phyloP scores from a whole-genome alignment of 2,113 vertebrate genomes.

The Bettongia penicillata region DNA sequence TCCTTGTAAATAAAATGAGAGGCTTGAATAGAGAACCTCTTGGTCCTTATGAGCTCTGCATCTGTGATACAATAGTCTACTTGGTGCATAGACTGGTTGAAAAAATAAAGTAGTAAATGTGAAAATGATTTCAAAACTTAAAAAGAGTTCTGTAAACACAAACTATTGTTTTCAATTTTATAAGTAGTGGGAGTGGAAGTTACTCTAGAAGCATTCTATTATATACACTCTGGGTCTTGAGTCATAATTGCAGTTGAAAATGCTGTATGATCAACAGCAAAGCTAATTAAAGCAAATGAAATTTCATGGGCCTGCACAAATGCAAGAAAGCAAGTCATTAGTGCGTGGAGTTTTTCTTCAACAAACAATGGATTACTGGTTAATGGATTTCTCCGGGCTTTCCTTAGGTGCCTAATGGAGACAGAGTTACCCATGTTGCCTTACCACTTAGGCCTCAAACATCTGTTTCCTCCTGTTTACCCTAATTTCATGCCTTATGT shows the following conservation, averaged over 20 bases:
- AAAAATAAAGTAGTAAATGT: constrained; percentile 5
- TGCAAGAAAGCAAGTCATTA: constrained; percentile 34
- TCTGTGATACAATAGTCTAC: not conserved
- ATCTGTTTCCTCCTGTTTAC: constrained; percentile 88
- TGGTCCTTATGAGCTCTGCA: not conserved
- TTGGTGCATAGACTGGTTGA: not conserved
- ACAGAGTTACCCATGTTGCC: constrained; percentile 65
- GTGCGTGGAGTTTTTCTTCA: constrained; percentile 69
- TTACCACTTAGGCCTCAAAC: constrained; percentile 83
- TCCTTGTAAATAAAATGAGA: not conserved
- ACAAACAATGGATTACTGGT: constrained; percentile 80
- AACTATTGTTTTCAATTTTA: not conserved
- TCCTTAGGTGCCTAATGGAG: constrained; percentile 75
- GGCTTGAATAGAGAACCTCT: not conserved
- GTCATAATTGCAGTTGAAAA: not conserved
- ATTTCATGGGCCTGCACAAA: constrained; percentile 44
- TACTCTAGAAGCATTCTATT: not conserved
- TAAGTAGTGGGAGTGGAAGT: not conserved
- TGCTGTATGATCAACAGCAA: constrained; percentile 58
- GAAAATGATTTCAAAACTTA: constrained; percentile 11
- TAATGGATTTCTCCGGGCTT: constrained; percentile 81
- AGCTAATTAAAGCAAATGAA: constrained; percentile 37
- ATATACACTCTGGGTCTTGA: not conserved
- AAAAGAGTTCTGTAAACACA: not conserved
- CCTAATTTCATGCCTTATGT: constrained; percentile 61